Evolutionary conservation across 2,797 vertebrate genomes (phyloP).

Genomic region (Pteropus rufus): DNA sequence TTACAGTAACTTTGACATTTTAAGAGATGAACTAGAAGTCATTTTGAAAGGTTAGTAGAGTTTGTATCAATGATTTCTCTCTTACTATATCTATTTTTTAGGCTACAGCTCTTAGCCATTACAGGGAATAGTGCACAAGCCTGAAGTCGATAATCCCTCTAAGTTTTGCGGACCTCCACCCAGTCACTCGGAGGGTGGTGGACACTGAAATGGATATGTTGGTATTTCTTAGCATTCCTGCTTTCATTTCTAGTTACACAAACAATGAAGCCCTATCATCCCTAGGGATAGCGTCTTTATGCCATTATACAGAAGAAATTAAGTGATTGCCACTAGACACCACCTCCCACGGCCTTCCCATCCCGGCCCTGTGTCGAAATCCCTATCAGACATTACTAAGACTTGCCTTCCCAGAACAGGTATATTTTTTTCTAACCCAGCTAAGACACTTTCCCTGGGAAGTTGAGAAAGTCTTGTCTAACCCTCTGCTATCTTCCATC

Average conservation of each 20-base stretch:
- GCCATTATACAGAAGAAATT: neutral
- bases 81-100: neutral
- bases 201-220: neutral
- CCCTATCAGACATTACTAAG: neutral
- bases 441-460: neutral
- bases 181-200: neutral
- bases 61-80: constrained; percentile 61
- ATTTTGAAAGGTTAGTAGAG: constrained; percentile 92
- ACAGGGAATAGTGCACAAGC: neutral
- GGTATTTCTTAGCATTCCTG: neutral
- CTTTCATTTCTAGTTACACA: neutral
- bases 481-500: neutral
- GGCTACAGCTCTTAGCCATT: neutral
- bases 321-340: neutral
- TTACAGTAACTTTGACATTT: constrained; percentile 96
- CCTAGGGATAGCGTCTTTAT: neutral
- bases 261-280: neutral
- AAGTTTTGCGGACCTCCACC: neutral
- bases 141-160: neutral
- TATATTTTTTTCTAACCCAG: neutral
- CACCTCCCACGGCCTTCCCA: neutral
- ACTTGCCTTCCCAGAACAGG: neutral
- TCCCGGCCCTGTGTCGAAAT: neutral
- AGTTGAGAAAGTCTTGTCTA: neutral
- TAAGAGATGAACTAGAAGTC: constrained; percentile 94